phyloP scores from a whole-genome alignment of 2,888 invertebrate species.

The Chirona hameri region DNA sequence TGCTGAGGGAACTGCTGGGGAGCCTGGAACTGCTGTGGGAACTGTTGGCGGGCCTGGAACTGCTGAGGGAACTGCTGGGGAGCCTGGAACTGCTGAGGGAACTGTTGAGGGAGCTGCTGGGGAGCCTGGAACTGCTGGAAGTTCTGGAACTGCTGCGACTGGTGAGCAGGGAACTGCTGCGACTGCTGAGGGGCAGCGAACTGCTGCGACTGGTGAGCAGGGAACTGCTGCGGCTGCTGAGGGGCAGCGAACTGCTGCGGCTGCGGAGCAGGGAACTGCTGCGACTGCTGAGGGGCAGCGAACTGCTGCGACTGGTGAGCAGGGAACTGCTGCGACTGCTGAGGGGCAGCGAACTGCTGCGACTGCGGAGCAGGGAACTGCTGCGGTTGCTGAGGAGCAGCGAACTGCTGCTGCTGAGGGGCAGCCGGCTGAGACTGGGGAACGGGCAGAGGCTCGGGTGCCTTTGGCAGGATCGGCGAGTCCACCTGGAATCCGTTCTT shows the following conservation, averaged over 20 bases:
- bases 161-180: background rate
- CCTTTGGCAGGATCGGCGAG: background rate
- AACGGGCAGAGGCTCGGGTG: background rate
- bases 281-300: background rate
- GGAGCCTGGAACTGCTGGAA: background rate
- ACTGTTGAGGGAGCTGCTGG: background rate
- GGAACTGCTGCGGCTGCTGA: background rate
- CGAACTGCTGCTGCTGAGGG: background rate
- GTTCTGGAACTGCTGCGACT: background rate
- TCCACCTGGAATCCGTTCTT: slow-evolving; percentile 2
- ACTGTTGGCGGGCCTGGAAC: background rate
- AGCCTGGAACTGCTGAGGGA: background rate
- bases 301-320: background rate
- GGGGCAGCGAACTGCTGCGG: background rate
- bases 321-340: background rate
- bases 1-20: background rate
- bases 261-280: background rate
- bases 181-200: background rate
- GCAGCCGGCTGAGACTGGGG: background rate
- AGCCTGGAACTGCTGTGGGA: background rate
- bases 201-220: background rate
- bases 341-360: background rate
- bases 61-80: slow-evolving; percentile 6
- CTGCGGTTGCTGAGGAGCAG: background rate
- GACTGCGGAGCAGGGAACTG: background rate